phyloP scores from a whole-genome alignment of 2,113 vertebrate genomes.

The Cyprinus carpio region DNA sequence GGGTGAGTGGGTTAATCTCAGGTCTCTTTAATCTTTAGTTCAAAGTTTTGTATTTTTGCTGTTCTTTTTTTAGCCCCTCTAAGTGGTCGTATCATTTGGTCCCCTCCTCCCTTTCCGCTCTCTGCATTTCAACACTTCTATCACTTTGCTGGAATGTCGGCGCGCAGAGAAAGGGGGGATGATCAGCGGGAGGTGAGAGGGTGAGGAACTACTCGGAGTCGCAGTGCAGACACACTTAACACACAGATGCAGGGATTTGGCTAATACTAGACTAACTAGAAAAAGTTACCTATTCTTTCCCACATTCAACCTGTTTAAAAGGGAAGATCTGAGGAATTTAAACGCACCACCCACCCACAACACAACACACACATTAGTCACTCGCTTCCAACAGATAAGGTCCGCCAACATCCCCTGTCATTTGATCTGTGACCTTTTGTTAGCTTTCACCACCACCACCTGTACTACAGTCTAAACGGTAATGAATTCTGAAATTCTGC shows the following conservation, averaged over 20 bases:
- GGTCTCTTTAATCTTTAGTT: slow-evolving; percentile 69
- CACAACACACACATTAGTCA: not conserved
- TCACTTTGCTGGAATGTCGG: slow-evolving; percentile 72
- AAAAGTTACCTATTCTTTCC: slow-evolving; percentile 15
- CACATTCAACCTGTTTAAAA: slow-evolving; percentile 36
- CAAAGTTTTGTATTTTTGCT: slow-evolving; percentile 65
- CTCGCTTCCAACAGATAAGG: slow-evolving; percentile 9
- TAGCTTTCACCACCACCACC: not conserved
- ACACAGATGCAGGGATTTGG: slow-evolving; percentile 6
- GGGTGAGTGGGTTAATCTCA: slow-evolving; percentile 64
- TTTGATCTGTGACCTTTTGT: slow-evolving; percentile 20
- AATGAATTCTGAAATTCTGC: not conserved
- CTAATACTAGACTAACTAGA: not conserved
- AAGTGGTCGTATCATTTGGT: slow-evolving; percentile 63
- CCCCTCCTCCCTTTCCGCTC: slow-evolving; percentile 56
- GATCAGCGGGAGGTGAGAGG: slow-evolving; percentile 43
- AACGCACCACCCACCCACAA: not conserved
- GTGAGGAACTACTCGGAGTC: slow-evolving; percentile 67
- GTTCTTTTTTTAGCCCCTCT: slow-evolving; percentile 63
- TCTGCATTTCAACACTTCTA: slow-evolving; percentile 70
- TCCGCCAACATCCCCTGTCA: slow-evolving; percentile 27
- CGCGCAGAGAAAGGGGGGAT: slow-evolving; percentile 55
- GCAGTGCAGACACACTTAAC: slow-evolving; percentile 55
- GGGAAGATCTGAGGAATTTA: not conserved
- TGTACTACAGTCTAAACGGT: not conserved